A percentile compares a stretch with the other conserved stretches of the same genome.
phyloP scores from a whole-genome alignment of 2,888 invertebrate species.

The Volucella zonaria region DNA sequence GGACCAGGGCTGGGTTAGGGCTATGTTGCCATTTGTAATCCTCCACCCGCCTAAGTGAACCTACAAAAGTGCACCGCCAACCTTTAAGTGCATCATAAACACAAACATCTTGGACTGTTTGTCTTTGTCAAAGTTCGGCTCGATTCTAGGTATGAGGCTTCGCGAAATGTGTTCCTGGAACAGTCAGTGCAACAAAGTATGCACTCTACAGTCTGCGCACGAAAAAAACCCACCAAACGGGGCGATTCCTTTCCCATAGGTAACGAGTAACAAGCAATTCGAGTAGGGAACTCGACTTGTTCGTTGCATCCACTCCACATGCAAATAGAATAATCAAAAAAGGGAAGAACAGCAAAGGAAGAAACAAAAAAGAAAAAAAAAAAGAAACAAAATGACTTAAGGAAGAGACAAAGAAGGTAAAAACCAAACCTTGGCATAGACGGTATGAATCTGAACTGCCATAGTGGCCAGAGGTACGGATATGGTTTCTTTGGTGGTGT shows the following conservation, averaged over 20 bases:
- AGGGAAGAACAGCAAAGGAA: slow-evolving; percentile 27
- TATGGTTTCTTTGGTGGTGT: not conserved
- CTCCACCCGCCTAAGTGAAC: slow-evolving; percentile 17
- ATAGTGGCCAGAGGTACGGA: slow-evolving; percentile 12
- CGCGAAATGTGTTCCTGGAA: slow-evolving; percentile 46
- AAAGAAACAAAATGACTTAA: slow-evolving; percentile 14
- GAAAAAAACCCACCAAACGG: not conserved
- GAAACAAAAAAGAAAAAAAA: not conserved
- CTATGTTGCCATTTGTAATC: slow-evolving; percentile 24
- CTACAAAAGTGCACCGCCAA: slow-evolving; percentile 12
- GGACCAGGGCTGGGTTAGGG: slow-evolving; percentile 40
- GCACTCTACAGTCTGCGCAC: not conserved
- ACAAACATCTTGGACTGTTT: slow-evolving; percentile 22
- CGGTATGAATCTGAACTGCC: slow-evolving; percentile 28
- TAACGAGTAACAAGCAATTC: slow-evolving; percentile 2
- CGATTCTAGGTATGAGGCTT: not conserved
- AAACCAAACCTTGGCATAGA: slow-evolving; percentile 44
- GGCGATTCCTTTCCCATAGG: slow-evolving; percentile 59
- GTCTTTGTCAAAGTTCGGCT: slow-evolving; percentile 31
- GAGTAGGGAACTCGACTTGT: slow-evolving; percentile 3
- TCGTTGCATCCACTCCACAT: slow-evolving; percentile 12
- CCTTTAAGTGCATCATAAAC: slow-evolving; percentile 52
- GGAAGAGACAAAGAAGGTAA: slow-evolving; percentile 4
- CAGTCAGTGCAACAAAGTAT: slow-evolving; percentile 23
- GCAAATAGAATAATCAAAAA: slow-evolving; percentile 62